A percentile compares a stretch with the other conserved stretches of the same genome.
Evolutionary conservation across 1,140 invertebrate species (phyloP).

Genomic region (Metopolophium dirhodum): DNA sequence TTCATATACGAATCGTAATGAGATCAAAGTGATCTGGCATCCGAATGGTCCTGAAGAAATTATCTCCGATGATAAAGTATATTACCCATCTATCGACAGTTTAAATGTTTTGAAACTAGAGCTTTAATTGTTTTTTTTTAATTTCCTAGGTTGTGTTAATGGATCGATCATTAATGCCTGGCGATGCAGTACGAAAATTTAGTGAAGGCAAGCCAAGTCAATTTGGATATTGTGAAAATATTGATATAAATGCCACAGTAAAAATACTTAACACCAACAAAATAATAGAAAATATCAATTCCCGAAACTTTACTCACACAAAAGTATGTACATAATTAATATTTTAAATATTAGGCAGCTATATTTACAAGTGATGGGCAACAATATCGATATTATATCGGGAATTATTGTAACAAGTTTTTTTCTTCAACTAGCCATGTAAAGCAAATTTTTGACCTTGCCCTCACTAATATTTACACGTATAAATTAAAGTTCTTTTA

Average conservation of each 20-base stretch:
- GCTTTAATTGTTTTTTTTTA: conserved; percentile 41
- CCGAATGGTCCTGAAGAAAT: conserved; percentile 77
- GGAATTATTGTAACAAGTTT: too few species aligned
- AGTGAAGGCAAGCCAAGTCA: conserved; percentile 88
- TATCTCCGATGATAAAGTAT: conserved; percentile 68
- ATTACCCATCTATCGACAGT: not conserved
- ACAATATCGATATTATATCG: too few species aligned
- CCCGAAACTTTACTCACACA: too few species aligned
- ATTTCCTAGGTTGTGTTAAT: conserved; percentile 75
- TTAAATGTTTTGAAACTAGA: not conserved
- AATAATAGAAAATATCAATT: too few species aligned
- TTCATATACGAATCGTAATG: too few species aligned
- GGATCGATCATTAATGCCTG: conserved; percentile 89
- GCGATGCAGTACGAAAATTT: conserved; percentile 87
- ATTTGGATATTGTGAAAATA: conserved; percentile 86
- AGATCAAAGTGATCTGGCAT: conserved; percentile 82
- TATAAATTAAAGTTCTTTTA: not conserved
- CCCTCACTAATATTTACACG: too few species aligned
- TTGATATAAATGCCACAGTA: conserved; percentile 81
- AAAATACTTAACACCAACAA: conserved; percentile 66
- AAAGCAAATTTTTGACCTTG: too few species aligned
- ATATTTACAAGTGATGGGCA: not conserved
- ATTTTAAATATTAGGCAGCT: not conserved
- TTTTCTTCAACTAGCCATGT: too few species aligned
- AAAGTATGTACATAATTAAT: conserved; percentile 59